Conservation (phyloP, 2,113 vertebrate species). For the Erythrocercus mccallii region DNA sequence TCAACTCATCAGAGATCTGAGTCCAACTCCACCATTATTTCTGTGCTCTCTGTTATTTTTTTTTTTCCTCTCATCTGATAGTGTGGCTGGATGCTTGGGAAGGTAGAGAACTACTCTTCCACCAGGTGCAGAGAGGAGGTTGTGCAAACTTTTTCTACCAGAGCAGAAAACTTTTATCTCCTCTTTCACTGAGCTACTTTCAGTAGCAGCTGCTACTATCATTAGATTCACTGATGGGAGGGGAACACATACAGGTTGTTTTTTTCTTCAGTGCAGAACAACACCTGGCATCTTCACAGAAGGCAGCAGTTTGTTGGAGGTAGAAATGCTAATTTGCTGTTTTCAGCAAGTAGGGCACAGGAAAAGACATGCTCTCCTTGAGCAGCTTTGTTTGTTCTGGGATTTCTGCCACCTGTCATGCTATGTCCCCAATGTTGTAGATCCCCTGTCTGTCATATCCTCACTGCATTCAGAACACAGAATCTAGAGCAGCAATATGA, state of each 20-base stretch:
- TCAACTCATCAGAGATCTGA: neutral
- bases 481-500: neutral
- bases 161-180: neutral
- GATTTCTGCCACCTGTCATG: neutral
- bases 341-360: neutral
- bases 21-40: neutral
- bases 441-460: neutral
- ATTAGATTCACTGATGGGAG: neutral
- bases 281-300: neutral
- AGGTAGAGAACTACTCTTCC: neutral
- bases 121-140: neutral
- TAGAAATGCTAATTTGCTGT: neutral
- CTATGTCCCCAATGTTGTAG: neutral
- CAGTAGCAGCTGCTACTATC: neutral
- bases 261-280: neutral
- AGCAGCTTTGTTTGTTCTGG: neutral
- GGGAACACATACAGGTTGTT: neutral
- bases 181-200: neutral
- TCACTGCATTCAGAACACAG: fast-evolving
- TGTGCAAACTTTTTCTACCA: neutral
- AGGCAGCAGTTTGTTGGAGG: neutral
- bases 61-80: neutral
- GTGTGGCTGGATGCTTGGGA: neutral
- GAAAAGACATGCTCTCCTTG: neutral
- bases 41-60: neutral